Base-by-base conservation (phyloP, 2,888 invertebrate species). In the Autographa gamma region DNA sequence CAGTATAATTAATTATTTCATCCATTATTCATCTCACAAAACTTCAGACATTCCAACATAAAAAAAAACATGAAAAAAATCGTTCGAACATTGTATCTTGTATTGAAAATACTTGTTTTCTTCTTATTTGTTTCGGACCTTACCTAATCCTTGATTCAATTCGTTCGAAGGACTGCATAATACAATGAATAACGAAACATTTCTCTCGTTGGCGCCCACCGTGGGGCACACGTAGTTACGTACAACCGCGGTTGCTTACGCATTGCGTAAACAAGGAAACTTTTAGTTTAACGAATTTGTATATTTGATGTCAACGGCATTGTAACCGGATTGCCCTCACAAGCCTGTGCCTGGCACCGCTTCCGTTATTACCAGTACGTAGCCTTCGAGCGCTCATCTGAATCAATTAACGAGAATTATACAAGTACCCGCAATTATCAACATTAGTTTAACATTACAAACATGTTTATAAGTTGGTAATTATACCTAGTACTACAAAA, bases 371-470 rank as follows among this genome's bases (percentile, higher is more conserved):
- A 80, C 75, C 73, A 70, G 69, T 69, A 48, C 48, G 63, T 63
- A 79, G 75, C 85, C 84, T 85, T 84, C 79, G 82, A 84, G 80
- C 75, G 79, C 83, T 79, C 84, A 83, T 79, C 79, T 73, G 74
- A 82, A 83, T 83, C 85, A 83, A 84, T 85, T 84, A 81, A 75
- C 66, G 32, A 63, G 69, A 63, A 76, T 67, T 58, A 52, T 59
- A 58, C 5, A 25, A 75, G 31, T 63, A 64, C 56, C 63, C 54
- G 38, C 59, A 58, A 60, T n/a, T 1, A n/a, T 3, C n/a, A 1
- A 11, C 38, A 38, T 34, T 0, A 11, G 38, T 38, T 1, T 11
- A 38, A 38, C 11, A 38, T 38, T 38, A 11, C 11, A 11, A 38
- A 38, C 1, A 11, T 38, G 11, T 38, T 38, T 11, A 11, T 11